These are phyloP conservation scores for Nicator chloris DNA, from an alignment of 2,113 vertebrate genomes.

Conservation along the genomic window DNA sequence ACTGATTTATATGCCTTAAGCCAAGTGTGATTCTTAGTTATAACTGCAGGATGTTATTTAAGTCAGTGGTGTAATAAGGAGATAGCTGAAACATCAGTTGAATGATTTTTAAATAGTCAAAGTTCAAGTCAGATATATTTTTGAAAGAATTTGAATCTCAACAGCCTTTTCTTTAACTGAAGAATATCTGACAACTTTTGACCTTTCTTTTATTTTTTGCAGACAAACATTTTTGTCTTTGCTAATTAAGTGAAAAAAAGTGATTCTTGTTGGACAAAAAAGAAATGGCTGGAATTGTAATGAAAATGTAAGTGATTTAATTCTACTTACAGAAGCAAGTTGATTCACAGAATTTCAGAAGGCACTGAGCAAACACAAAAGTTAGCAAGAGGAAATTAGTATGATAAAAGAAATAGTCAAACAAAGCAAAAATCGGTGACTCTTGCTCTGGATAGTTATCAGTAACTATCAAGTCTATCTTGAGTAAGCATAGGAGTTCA, in stretches of 20 bases:
- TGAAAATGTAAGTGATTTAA: not conserved
- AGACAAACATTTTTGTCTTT: not conserved
- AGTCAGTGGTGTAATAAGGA: not conserved
- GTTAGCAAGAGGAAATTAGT: slow-evolving; percentile 2
- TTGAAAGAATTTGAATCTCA: not conserved
- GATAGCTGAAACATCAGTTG: not conserved
- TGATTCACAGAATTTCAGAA: slow-evolving; percentile 9
- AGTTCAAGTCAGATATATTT: not conserved
- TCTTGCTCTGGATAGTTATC: not conserved
- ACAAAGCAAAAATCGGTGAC: not conserved
- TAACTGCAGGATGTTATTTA: not conserved
- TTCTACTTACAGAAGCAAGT: slow-evolving; percentile 19
- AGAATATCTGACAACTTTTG: not conserved
- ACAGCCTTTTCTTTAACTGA: not conserved
- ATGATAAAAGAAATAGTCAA: not conserved
- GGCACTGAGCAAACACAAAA: slow-evolving; percentile 8
- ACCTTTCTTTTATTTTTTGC: not conserved
- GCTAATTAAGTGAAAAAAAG: not conserved
- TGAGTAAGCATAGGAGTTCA: not conserved
- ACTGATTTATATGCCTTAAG: not conserved
- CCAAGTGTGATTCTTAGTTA: not conserved
- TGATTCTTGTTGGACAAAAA: not conserved
- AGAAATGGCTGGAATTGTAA: not conserved
- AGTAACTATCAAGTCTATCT: not conserved
- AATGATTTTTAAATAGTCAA: not conserved